phyloP scores from a whole-genome alignment of 1,140 invertebrate genomes.

The Musca vetustissima region DNA sequence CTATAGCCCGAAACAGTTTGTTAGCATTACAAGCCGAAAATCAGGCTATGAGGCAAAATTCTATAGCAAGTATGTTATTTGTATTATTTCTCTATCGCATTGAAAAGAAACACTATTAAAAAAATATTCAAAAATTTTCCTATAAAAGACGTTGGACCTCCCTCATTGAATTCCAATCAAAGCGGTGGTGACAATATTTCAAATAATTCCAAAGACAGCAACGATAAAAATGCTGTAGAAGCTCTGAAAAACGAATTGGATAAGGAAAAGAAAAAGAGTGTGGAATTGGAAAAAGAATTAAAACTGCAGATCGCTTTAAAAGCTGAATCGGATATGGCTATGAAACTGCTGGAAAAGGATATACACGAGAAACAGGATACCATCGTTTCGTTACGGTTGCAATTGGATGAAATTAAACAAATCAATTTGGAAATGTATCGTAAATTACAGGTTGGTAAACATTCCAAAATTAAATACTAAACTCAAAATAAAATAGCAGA shows the following conservation, averaged over 20 bases:
- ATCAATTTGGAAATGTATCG: conserved; percentile 98
- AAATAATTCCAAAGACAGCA: conserved; percentile 40
- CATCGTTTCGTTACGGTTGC: conserved; percentile 85
- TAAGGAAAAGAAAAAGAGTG: conserved; percentile 72
- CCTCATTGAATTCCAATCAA: conserved; percentile 24
- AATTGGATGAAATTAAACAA: conserved; percentile 94
- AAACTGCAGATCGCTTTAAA: conserved; percentile 87
- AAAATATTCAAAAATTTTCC: background rate
- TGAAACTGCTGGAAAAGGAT: conserved; percentile 94
- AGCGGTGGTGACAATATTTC: conserved; percentile 44
- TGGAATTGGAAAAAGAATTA: conserved; percentile 83
- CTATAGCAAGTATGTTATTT: conserved; percentile 36
- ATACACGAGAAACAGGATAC: conserved; percentile 98
- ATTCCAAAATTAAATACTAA: conserved; percentile 14
- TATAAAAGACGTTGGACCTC: conserved; percentile 9
- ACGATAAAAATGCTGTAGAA: conserved; percentile 61
- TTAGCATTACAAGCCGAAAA: conserved; percentile 81
- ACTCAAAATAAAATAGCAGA: background rate
- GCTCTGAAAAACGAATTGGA: conserved; percentile 67
- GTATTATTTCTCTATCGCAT: background rate
- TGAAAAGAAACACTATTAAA: background rate
- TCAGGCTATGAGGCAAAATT: conserved; percentile 72
- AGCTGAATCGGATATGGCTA: conserved; percentile 94
- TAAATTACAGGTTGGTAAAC: conserved; percentile 84
- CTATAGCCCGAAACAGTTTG: conserved; percentile 84